Evolutionary conservation across 2,113 vertebrate genomes (phyloP).

Genomic region (Orycteropus afer): DNA sequence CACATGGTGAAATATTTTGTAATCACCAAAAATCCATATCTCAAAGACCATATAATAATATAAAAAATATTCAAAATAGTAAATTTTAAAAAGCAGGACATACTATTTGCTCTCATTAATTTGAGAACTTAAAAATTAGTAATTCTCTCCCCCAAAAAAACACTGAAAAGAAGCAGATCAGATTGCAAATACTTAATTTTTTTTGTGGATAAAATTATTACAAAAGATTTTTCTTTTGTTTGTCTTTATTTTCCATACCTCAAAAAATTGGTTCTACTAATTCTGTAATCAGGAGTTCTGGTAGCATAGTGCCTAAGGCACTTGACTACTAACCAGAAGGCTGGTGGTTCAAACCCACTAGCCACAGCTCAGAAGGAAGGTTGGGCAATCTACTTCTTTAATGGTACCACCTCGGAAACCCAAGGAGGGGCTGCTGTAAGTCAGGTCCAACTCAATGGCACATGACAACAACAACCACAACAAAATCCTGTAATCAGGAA

Average conservation of each 20-base stretch:
- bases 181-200: not conserved
- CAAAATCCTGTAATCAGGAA: slow-evolving; percentile 22
- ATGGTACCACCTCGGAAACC: no score
- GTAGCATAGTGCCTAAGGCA: no score
- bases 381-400: no score
- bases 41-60: not conserved
- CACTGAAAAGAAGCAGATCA: not conserved
- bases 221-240: not conserved
- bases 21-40: not conserved
- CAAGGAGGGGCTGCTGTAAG: no score
- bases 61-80: not conserved
- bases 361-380: no score
- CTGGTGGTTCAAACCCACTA: no score
- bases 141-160: not conserved
- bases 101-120: not conserved
- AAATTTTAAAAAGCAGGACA: not conserved
- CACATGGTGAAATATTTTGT: not conserved
- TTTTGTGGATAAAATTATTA: slow-evolving; percentile 10
- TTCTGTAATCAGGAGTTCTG: no score
- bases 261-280: not conserved
- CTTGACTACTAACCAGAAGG: no score
- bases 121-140: not conserved
- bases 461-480: no score
- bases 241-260: not conserved
- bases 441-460: no score